These are phyloP conservation scores for Saccostrea echinata DNA, from an alignment of 1,140 invertebrate species.

Conservation along the genomic window DNA sequence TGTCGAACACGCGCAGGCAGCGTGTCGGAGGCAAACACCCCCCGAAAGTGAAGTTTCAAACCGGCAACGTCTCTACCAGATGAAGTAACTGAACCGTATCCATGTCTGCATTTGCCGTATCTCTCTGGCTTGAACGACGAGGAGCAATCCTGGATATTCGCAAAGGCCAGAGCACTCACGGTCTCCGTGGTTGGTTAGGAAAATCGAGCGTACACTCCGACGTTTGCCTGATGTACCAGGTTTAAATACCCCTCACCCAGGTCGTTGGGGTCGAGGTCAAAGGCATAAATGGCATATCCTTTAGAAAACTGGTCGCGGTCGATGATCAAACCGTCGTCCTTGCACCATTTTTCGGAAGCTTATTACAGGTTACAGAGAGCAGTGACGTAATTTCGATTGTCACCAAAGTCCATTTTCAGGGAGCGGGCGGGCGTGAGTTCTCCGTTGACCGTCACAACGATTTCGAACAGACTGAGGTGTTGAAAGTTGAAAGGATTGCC, in stretches of 20 bases:
- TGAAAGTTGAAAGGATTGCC: conserved; percentile 54
- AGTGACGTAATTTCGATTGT: conserved; percentile 36
- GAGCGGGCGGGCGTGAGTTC: not conserved
- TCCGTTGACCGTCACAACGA: conserved; percentile 6
- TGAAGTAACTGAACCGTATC: not conserved
- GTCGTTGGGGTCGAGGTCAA: conserved; percentile 28
- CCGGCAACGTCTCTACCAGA: not conserved
- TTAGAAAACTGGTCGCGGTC: not conserved
- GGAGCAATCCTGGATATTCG: conserved; percentile 32
- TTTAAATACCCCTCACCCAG: conserved; percentile 42
- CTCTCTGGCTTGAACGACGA: conserved; percentile 26
- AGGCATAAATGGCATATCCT: conserved; percentile 37
- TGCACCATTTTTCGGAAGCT: conserved; percentile 33
- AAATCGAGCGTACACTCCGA: conserved; percentile 32
- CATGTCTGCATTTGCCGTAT: not conserved
- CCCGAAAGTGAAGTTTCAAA: not conserved
- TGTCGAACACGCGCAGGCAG: not conserved
- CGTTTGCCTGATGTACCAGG: conserved; percentile 34
- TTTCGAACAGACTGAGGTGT: conserved; percentile 29
- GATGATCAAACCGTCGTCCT: conserved; percentile 15
- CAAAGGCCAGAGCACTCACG: conserved; percentile 11
- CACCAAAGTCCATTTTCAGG: not conserved
- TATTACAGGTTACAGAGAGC: conserved; percentile 27
- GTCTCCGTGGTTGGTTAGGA: not conserved
- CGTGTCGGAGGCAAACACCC: conserved; percentile 15